These are phyloP conservation scores for Coenonympha glycerion DNA, from an alignment of 2,888 invertebrate genomes.

Conservation along the genomic window DNA sequence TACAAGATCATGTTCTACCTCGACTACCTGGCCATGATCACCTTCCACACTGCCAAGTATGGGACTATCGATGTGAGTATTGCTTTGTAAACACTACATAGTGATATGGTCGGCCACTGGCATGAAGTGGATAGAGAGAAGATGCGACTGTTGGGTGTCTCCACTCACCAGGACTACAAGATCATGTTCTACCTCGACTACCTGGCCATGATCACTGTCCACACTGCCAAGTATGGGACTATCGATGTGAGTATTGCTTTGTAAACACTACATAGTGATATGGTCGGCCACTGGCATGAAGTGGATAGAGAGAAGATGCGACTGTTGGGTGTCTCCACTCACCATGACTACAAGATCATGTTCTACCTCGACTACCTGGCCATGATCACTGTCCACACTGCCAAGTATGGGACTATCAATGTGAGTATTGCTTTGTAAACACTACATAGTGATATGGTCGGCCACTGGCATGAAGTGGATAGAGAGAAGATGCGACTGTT, in stretches of 20 bases:
- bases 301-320: constrained; percentile 98
- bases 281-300: constrained; percentile 99
- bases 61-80: constrained; percentile 89
- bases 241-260: constrained; percentile 86
- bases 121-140: constrained; percentile 99
- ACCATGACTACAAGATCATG: constrained; percentile 91
- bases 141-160: constrained; percentile 93
- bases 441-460: constrained; percentile 98
- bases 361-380: constrained; percentile 94
- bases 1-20: constrained; percentile 96
- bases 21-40: constrained; percentile 96
- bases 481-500: constrained; percentile 96
- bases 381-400: constrained; percentile 95
- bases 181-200: constrained; percentile 95
- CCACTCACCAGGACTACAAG: constrained; percentile 88
- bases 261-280: constrained; percentile 97
- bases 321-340: constrained; percentile 87
- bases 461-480: constrained; percentile 99
- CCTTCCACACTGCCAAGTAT: constrained; percentile 91
- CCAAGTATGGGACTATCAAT: constrained; percentile 93
- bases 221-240: constrained; percentile 91
- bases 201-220: constrained; percentile 96
- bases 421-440: constrained; percentile 80
- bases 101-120: constrained; percentile 99
- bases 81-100: constrained; percentile 87